Conservation (phyloP, 2,797 vertebrate species). For the Taeniopygia guttata region DNA sequence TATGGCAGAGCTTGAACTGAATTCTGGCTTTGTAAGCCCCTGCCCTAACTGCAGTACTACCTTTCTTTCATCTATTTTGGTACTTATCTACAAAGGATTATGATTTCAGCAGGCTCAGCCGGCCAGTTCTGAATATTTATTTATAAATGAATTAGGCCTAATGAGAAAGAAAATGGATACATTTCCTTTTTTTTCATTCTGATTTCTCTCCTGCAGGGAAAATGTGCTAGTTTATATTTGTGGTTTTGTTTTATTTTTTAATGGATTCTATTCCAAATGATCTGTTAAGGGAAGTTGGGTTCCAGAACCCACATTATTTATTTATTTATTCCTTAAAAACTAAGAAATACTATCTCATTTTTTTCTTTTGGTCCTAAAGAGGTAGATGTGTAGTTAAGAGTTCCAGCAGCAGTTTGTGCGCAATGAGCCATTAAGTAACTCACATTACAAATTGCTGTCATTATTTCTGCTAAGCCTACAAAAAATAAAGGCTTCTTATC, state of each 20-base stretch:
- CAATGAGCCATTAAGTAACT: constrained; percentile 9
- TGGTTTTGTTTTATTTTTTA: background rate
- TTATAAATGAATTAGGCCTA: constrained; percentile 31
- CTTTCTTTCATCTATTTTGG: constrained; percentile 1
- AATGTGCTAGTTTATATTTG: background rate
- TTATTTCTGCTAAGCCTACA: constrained; percentile 12
- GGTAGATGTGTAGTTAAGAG: background rate
- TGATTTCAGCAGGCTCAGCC: constrained; percentile 1
- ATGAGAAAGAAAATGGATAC: constrained; percentile 12
- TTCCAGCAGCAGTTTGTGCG: background rate
- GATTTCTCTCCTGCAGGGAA: constrained; percentile 19
- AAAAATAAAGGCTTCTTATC: background rate
- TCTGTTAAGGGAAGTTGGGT: background rate
- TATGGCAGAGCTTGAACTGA: background rate
- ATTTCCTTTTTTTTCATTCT: background rate
- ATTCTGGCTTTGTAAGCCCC: background rate
- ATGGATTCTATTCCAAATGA: background rate
- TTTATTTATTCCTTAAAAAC: background rate
- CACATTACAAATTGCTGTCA: background rate
- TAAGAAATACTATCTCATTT: background rate
- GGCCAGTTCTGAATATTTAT: constrained; percentile 39
- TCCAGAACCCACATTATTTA: background rate
- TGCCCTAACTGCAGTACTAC: background rate
- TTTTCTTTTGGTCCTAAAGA: background rate
- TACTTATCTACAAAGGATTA: constrained; percentile 35